Percentiles rank a stretch among this genome's conserved stretches.
phyloP scores from a whole-genome alignment of 2,113 vertebrate species.

The Petroica traversi region DNA sequence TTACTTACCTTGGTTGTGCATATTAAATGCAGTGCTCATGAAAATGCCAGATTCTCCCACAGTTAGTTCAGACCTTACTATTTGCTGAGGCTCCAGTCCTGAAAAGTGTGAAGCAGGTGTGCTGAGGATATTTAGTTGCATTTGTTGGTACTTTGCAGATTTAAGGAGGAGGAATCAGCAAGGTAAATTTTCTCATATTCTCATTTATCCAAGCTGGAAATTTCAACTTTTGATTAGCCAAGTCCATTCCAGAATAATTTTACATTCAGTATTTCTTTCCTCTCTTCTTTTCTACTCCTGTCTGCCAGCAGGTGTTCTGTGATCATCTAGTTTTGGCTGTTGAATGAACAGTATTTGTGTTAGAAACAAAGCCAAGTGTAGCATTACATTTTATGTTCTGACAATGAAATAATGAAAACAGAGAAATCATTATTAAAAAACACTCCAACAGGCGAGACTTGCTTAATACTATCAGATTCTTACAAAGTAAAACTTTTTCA shows the following conservation, averaged over 20 bases:
- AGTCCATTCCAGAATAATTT: background rate
- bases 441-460: background rate
- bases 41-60: background rate
- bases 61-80: background rate
- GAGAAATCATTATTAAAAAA: background rate
- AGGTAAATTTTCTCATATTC: background rate
- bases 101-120: fast-evolving
- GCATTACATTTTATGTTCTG: background rate
- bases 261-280: background rate
- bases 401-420: background rate
- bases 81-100: background rate
- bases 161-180: background rate
- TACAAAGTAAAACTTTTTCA: background rate
- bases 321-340: background rate
- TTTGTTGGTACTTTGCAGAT: background rate
- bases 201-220: background rate
- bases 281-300: background rate
- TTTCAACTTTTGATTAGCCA: background rate
- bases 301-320: background rate
- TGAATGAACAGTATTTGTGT: background rate
- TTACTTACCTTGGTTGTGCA: background rate
- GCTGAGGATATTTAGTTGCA: background rate
- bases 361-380: background rate
- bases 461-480: background rate
- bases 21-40: background rate